Conservation (phyloP, 2,797 vertebrate genomes). For the Oryzias sinensis region DNA sequence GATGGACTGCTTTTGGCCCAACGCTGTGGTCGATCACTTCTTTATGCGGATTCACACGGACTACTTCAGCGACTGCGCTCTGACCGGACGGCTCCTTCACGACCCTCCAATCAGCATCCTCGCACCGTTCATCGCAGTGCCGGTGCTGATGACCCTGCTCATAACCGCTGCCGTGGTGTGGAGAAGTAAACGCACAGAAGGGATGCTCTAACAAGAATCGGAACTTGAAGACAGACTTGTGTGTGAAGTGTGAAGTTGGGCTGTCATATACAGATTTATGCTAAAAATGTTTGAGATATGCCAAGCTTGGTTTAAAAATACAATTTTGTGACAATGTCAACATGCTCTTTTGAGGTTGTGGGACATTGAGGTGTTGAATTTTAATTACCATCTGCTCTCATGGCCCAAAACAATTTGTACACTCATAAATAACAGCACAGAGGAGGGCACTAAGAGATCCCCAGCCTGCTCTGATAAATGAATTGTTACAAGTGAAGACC, state of each 20-base stretch:
- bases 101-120: constrained; percentile 82
- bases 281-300: too few species aligned
- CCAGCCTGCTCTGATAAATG: constrained; percentile 3
- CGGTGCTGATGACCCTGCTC: constrained; percentile 82
- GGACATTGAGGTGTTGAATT: constrained; percentile 31
- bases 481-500: neutral
- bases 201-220: constrained; percentile 72
- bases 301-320: too few species aligned
- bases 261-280: too few species aligned
- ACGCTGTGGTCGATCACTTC: constrained; percentile 80
- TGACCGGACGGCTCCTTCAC: constrained; percentile 76
- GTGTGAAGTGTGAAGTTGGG: too few species aligned
- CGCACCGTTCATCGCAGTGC: constrained; percentile 83
- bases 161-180: constrained; percentile 86
- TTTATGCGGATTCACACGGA: constrained; percentile 79
- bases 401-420: constrained; percentile 36
- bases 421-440: constrained; percentile 33
- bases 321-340: neutral
- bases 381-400: constrained; percentile 48
- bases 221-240: neutral
- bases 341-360: constrained; percentile 22
- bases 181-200: constrained; percentile 84
- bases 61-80: constrained; percentile 84
- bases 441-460: constrained; percentile 15
- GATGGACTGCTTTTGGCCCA: constrained; percentile 87